Evolutionary conservation across 2,797 vertebrate genomes (phyloP).

Genomic region (Chaetophractus vellerosus): DNA sequence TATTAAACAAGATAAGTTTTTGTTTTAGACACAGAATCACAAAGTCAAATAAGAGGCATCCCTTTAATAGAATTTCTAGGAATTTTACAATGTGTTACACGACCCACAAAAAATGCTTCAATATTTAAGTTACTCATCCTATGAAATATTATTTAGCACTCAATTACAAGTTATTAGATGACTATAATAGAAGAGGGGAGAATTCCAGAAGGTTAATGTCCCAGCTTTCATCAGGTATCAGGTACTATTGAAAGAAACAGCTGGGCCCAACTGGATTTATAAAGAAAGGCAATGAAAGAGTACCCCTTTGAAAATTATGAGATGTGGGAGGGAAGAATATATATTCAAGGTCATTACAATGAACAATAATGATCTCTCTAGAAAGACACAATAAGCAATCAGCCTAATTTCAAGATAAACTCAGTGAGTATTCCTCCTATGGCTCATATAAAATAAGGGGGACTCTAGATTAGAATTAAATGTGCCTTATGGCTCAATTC

Average conservation of each 20-base stretch:
- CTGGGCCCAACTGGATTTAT: neutral
- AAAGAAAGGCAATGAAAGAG: neutral
- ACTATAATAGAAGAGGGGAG: constrained; percentile 31
- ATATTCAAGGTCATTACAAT: constrained; percentile 44
- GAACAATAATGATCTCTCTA: constrained; percentile 58
- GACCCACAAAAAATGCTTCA: constrained; percentile 47
- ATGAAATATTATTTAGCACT: constrained; percentile 50
- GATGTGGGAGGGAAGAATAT: constrained; percentile 24
- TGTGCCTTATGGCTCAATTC: constrained; percentile 47
- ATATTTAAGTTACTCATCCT: constrained; percentile 5
- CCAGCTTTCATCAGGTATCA: neutral
- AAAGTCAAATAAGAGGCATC: constrained; percentile 22
- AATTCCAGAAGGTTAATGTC: constrained; percentile 23
- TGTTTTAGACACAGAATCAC: neutral
- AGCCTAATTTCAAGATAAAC: constrained; percentile 63
- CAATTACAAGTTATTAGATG: constrained; percentile 52
- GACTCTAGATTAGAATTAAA: constrained; percentile 47
- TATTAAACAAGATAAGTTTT: constrained; percentile 18
- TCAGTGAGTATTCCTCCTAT: constrained; percentile 22
- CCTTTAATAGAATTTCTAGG: constrained; percentile 39
- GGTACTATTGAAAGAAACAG: constrained; percentile 20
- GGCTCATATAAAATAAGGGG: constrained; percentile 47
- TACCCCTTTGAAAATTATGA: constrained; percentile 66
- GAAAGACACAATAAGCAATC: constrained; percentile 14
- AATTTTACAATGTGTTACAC: constrained; percentile 39